These are phyloP conservation scores for Temnothorax ravouxi DNA, from an alignment of 2,888 invertebrate genomes.

Conservation along the genomic window DNA sequence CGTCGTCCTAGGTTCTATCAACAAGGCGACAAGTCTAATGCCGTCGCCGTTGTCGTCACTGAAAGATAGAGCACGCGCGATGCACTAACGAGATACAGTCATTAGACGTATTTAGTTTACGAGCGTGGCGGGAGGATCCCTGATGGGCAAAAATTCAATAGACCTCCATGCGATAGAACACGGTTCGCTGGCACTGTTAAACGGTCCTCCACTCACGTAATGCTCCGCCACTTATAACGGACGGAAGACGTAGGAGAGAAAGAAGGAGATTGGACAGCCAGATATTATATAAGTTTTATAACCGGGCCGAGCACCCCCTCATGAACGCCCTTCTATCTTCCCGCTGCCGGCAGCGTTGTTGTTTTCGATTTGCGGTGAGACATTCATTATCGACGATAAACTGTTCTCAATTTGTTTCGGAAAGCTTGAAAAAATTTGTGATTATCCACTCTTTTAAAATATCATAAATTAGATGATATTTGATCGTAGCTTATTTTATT, in stretches of 20 bases:
- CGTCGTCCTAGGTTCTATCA: slow-evolving; percentile 51
- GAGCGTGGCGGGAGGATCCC: slow-evolving; percentile 69
- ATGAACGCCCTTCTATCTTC: slow-evolving; percentile 51
- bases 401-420: slow-evolving; percentile 4
- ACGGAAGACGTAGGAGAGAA: slow-evolving; percentile 69
- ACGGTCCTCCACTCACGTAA: slow-evolving; percentile 74
- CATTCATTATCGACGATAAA: slow-evolving; percentile 35
- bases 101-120: slow-evolving; percentile 83
- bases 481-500: not conserved
- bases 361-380: slow-evolving; percentile 53
- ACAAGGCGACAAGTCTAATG: slow-evolving; percentile 42
- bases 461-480: slow-evolving; percentile 1
- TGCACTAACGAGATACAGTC: slow-evolving; percentile 81
- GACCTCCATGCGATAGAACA: slow-evolving; percentile 82
- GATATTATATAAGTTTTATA: slow-evolving; percentile 78
- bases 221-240: slow-evolving; percentile 73
- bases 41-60: slow-evolving; percentile 42
- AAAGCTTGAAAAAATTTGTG: not conserved
- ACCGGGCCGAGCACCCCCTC: slow-evolving; percentile 64
- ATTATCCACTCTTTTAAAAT: not conserved
- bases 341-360: slow-evolving; percentile 44
- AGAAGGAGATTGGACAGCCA: slow-evolving; percentile 73
- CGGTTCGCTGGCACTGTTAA: slow-evolving; percentile 78
- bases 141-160: slow-evolving; percentile 82
- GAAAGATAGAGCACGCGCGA: slow-evolving; percentile 82